Evolutionary conservation across 2,888 invertebrate genomes (phyloP).

Genomic region (Microctonus brassicae): DNA sequence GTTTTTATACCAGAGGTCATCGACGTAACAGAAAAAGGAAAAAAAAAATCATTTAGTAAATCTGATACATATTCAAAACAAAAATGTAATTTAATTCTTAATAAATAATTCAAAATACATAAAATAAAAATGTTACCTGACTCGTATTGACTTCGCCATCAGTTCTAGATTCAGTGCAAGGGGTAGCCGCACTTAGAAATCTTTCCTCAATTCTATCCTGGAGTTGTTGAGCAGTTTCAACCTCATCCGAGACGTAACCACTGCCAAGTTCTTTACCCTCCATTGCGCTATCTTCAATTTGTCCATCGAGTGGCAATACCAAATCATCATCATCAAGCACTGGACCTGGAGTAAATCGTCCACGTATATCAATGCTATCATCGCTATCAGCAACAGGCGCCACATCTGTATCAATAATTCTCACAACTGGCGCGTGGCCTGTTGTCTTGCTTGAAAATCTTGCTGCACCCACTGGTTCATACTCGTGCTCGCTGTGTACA

Average conservation of each 20-base stretch:
- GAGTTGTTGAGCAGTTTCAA: slow-evolving; percentile 71
- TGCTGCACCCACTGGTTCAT: slow-evolving; percentile 88
- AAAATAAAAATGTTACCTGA: slow-evolving; percentile 68
- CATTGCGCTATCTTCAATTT: slow-evolving; percentile 68
- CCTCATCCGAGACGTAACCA: slow-evolving; percentile 69
- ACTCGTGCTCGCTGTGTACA: slow-evolving; percentile 89
- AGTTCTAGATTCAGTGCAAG: slow-evolving; percentile 71
- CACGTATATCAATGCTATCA: slow-evolving; percentile 65
- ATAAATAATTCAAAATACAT: not conserved
- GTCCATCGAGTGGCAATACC: slow-evolving; percentile 67
- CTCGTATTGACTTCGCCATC: slow-evolving; percentile 75
- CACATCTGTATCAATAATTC: slow-evolving; percentile 70
- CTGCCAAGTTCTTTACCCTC: slow-evolving; percentile 63
- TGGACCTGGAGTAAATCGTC: slow-evolving; percentile 57
- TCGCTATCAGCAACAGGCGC: slow-evolving; percentile 67
- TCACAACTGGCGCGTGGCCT: slow-evolving; percentile 64
- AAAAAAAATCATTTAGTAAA: not conserved
- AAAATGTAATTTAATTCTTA: slow-evolving; percentile 19
- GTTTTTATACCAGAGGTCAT: not conserved
- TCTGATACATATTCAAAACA: not conserved
- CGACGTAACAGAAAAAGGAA: not conserved
- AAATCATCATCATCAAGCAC: slow-evolving; percentile 68
- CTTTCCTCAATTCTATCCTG: slow-evolving; percentile 77
- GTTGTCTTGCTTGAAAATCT: slow-evolving; percentile 56
- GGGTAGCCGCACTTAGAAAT: slow-evolving; percentile 73